A percentile compares a stretch with the other conserved stretches of the same genome.
phyloP scores from a whole-genome alignment of 2,113 vertebrate species.

The Collichthys lucidus region DNA sequence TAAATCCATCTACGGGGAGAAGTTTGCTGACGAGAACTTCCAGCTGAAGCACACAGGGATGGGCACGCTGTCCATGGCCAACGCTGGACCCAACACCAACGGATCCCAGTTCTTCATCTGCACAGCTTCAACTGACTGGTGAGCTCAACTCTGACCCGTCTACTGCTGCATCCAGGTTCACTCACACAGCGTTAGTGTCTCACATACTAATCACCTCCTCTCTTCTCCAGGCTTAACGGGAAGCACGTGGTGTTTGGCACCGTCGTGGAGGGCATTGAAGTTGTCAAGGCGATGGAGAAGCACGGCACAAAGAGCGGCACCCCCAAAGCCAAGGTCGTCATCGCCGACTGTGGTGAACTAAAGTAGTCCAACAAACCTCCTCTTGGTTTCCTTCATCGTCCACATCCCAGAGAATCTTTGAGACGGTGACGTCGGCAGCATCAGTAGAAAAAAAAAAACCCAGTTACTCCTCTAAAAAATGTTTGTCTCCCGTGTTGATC shows the following conservation, averaged over 20 bases:
- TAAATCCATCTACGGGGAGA: constrained; percentile 94
- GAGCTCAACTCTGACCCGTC: constrained; percentile 51
- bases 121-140: constrained; percentile 90
- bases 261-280: constrained; percentile 86
- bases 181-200: no score
- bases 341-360: constrained; percentile 86
- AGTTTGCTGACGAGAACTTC: constrained; percentile 96
- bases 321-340: constrained; percentile 86
- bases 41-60: constrained; percentile 87
- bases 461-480: not conserved
- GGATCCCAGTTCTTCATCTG: constrained; percentile 98
- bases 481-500: constrained; percentile 1
- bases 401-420: not conserved
- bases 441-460: constrained; percentile 16
- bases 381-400: not conserved
- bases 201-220: constrained; percentile 17
- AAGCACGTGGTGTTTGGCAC: constrained; percentile 95
- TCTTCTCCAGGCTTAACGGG: constrained; percentile 88
- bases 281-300: constrained; percentile 88
- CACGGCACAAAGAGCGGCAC: constrained; percentile 85
- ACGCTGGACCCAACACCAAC: constrained; percentile 93
- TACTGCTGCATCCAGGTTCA: not conserved
- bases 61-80: constrained; percentile 96
- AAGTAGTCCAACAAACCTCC: constrained; percentile 27
- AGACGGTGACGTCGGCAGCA: not conserved